A percentile compares a stretch with the other conserved stretches of the same genome.
phyloP scores from a whole-genome alignment of 2,113 vertebrate species.

The Chaetops frenatus region DNA sequence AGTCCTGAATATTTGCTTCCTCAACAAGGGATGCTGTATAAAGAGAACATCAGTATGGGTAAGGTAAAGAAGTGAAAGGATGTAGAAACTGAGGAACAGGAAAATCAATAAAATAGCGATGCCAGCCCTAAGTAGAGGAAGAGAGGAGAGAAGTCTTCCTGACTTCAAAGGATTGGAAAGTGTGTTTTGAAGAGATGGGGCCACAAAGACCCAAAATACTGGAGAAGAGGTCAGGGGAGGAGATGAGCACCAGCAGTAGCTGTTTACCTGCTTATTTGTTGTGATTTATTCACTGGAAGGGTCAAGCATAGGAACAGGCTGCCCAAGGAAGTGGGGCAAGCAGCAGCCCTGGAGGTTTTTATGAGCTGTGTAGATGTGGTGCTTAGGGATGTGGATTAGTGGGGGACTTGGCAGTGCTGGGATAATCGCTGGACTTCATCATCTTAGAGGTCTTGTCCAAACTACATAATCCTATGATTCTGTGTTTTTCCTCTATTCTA shows the following conservation, averaged over 20 bases:
- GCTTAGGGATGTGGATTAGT: no score
- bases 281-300: background rate
- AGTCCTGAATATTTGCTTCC: background rate
- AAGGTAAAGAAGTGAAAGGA: background rate
- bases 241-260: background rate
- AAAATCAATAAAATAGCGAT: background rate
- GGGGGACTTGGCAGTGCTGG: background rate
- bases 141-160: background rate
- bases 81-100: background rate
- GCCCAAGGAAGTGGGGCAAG: background rate
- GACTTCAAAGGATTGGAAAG: background rate
- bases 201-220: background rate
- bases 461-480: background rate
- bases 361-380: no score
- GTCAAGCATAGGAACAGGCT: background rate
- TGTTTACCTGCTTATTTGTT: background rate
- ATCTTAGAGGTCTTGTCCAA: background rate
- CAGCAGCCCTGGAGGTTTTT: background rate
- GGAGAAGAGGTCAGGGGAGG: background rate
- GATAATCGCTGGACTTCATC: background rate
- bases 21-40: background rate
- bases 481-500: background rate
- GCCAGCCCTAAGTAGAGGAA: background rate
- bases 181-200: background rate
- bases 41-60: background rate